Evolutionary conservation across 2,888 invertebrate species (phyloP), one percentile per base, ranked within the genome.

Genomic region (Microctonus aethiopoides): DNA sequence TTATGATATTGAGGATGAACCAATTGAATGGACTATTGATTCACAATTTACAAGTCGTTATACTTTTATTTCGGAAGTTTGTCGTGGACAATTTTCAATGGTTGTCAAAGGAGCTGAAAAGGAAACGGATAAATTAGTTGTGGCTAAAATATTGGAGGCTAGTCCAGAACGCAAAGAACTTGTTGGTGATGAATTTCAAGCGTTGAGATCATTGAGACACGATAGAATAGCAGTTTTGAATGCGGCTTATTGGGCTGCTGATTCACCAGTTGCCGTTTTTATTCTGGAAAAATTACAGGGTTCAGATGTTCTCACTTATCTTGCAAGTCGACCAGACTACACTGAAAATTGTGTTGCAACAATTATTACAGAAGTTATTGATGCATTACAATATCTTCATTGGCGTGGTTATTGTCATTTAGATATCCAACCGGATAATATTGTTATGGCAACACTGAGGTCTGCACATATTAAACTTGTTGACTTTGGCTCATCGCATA

Each of bases 351-450:
- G 93, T 87, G 96, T 98, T 0, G 94, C 96, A 0, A 92, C 92
- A 0, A 93, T 97, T 26, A 91, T 98, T 52, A 91, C 92, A 2
- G 98, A 99, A 88, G 88, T 96, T 0, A 87, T 97, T 68, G 96
- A 97, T 81, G 98, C 93, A 0, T 88, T 98, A 0, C 97, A 98
- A 87, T 99, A 97, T 86, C 88, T 99, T 51, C 98, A 99, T 87
- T 97, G 97, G 94, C 90, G 95, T 79, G 97, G 97, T 2, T 92
- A 92, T 77, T 94, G 94, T 78, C 96, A 97, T 85, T 87, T 97
- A 73, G 94, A 97, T 85, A 88, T 98, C 61, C 96, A 98, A 86
- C 98, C 98, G 0, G 97, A 97, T 83, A 99, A 99, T 86, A 91
- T 99, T 26, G 95, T 98, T 2, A 95, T 98, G 93, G 92, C 94